phyloP scores from a whole-genome alignment of 2,888 invertebrate species.

The Gymnoscelis rufifasciata region DNA sequence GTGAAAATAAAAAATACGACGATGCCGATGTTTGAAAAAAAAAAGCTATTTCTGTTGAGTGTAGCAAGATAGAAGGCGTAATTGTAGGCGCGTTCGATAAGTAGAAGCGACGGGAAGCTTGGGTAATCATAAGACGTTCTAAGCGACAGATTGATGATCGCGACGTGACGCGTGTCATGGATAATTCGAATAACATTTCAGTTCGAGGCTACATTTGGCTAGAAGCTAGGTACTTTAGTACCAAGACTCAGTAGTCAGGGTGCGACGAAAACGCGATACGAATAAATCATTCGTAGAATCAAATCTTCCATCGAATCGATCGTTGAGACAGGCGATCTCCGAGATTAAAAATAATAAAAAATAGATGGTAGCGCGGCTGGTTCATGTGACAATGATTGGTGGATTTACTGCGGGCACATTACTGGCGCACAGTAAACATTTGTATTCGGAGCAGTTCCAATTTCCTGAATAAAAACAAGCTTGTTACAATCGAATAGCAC shows the following conservation, averaged over 20 bases:
- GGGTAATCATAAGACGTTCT: background rate
- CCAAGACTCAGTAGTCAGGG: slow-evolving; percentile 42
- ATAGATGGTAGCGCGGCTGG: slow-evolving; percentile 30
- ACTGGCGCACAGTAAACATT: no score
- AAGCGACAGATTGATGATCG: background rate
- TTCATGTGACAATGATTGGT: slow-evolving; percentile 1
- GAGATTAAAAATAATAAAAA: slow-evolving; percentile 38
- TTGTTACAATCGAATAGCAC: slow-evolving; percentile 33
- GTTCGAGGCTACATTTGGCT: slow-evolving; percentile 5
- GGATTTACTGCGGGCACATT: no score
- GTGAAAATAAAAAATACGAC: slow-evolving; percentile 49
- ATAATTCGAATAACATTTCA: background rate
- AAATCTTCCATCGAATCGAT: slow-evolving; percentile 52
- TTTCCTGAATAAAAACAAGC: slow-evolving; percentile 14
- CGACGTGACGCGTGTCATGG: slow-evolving; percentile 1
- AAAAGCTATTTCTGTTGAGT: slow-evolving; percentile 53
- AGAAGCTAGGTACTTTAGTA: slow-evolving; percentile 39
- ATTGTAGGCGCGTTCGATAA: slow-evolving; percentile 1
- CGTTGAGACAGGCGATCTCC: slow-evolving; percentile 50
- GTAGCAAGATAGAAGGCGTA: slow-evolving; percentile 38
- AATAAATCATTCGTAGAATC: slow-evolving; percentile 60
- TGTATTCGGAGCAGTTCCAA: no score
- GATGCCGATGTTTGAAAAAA: slow-evolving; percentile 50
- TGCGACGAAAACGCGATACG: slow-evolving; percentile 49
- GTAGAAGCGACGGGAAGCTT: slow-evolving; percentile 1